Conservation (phyloP, 2,113 vertebrate genomes). For the Tautogolabrus adspersus region DNA sequence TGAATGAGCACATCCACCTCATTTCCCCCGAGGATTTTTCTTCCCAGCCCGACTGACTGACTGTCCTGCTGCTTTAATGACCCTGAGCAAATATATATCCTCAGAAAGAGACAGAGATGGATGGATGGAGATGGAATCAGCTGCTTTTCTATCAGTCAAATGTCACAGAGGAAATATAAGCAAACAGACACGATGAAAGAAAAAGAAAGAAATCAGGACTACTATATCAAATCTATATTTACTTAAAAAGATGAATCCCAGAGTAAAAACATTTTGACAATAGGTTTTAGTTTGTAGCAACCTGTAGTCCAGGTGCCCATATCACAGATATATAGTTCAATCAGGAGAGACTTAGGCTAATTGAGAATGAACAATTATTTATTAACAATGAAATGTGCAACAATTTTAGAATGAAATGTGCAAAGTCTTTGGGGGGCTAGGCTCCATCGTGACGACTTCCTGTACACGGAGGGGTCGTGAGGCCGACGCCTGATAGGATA, state of each 20-base stretch:
- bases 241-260: neutral
- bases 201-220: neutral
- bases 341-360: too few species aligned
- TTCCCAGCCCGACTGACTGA: conserved; percentile 21
- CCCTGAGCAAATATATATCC: conserved; percentile 38
- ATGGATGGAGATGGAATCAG: conserved; percentile 13
- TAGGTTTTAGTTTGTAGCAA: neutral
- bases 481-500: too few species aligned
- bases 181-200: neutral
- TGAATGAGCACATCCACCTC: conserved; percentile 49
- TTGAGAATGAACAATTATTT: too few species aligned
- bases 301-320: neutral
- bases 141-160: conserved; percentile 17
- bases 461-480: too few species aligned
- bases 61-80: conserved; percentile 47
- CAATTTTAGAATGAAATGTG: too few species aligned
- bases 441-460: too few species aligned
- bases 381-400: too few species aligned
- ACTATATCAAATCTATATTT: neutral
- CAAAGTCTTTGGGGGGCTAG: too few species aligned
- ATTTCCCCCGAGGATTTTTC: conserved; percentile 50
- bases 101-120: conserved; percentile 21
- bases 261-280: neutral
- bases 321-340: neutral
- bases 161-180: neutral